These are phyloP conservation scores for Drosophila sp. DNA, from an alignment of 1,140 invertebrate genomes.

Conservation along the genomic window DNA sequence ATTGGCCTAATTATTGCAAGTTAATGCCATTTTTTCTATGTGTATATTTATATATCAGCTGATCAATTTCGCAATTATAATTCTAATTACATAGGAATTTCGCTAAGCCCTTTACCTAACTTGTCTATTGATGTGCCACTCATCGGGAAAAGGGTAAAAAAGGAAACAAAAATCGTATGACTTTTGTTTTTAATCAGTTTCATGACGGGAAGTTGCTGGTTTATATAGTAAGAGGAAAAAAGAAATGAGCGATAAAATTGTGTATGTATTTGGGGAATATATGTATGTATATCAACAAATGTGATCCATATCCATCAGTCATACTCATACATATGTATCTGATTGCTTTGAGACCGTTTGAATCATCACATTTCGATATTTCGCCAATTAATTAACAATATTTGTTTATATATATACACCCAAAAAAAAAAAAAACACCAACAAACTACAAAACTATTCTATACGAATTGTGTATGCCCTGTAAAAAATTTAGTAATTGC, in stretches of 20 bases:
- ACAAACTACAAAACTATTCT: too few species aligned
- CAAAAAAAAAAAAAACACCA: neutral
- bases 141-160: neutral
- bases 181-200: neutral
- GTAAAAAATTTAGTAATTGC: too few species aligned
- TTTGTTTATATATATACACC: neutral
- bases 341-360: neutral
- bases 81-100: neutral
- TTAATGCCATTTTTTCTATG: neutral
- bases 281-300: neutral
- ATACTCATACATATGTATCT: neutral
- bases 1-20: neutral
- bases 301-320: conserved; percentile 13
- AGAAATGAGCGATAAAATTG: neutral
- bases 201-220: conserved; percentile 1
- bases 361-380: conserved; percentile 8
- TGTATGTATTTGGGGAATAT: neutral
- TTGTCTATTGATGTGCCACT: neutral
- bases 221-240: neutral
- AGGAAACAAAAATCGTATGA: conserved; percentile 2
- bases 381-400: neutral
- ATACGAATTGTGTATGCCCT: too few species aligned
- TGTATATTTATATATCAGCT: neutral
- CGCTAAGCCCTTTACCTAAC: neutral
- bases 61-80: neutral